These are phyloP conservation scores for Liposcelis brunnea DNA, from an alignment of 2,888 invertebrate species.

Conservation along the genomic window DNA sequence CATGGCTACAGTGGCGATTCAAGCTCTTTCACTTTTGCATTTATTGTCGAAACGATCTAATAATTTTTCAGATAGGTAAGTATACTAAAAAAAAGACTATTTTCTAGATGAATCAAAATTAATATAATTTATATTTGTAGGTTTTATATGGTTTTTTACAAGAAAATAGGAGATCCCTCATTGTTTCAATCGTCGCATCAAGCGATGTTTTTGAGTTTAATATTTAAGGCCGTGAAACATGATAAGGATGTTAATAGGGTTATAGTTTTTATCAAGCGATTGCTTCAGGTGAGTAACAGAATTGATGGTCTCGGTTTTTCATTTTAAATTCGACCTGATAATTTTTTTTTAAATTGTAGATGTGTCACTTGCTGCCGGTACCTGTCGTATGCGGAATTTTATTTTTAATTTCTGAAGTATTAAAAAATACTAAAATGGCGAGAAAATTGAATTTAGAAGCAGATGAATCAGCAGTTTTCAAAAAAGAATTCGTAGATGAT, in stretches of 20 bases:
- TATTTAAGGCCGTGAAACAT: constrained; percentile 67
- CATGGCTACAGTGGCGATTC: constrained; percentile 47
- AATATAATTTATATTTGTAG: constrained; percentile 25
- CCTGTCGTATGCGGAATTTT: constrained; percentile 69
- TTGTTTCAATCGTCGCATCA: constrained; percentile 47
- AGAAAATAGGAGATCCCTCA: constrained; percentile 63
- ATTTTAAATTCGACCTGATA: no score
- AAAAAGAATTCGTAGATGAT: constrained; percentile 17
- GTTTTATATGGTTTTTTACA: constrained; percentile 78
- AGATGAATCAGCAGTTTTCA: neutral
- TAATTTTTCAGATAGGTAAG: constrained; percentile 38
- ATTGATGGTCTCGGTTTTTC: neutral
- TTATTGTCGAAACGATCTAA: constrained; percentile 39
- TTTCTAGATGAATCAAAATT: constrained; percentile 18
- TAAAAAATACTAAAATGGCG: constrained; percentile 23
- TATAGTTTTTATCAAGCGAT: constrained; percentile 69
- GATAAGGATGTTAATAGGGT: constrained; percentile 56
- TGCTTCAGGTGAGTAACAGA: constrained; percentile 40
- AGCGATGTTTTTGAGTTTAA: constrained; percentile 67
- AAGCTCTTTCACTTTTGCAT: constrained; percentile 40
- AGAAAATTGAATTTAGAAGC: neutral
- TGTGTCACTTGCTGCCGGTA: constrained; percentile 35
- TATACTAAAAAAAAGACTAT: no score
- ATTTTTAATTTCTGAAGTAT: constrained; percentile 55
- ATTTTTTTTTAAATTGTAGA: constrained; percentile 4